Evolutionary conservation across 2,888 invertebrate species (phyloP), one percentile per base, ranked within the genome.

Genomic region (Epiblema foenella): DNA sequence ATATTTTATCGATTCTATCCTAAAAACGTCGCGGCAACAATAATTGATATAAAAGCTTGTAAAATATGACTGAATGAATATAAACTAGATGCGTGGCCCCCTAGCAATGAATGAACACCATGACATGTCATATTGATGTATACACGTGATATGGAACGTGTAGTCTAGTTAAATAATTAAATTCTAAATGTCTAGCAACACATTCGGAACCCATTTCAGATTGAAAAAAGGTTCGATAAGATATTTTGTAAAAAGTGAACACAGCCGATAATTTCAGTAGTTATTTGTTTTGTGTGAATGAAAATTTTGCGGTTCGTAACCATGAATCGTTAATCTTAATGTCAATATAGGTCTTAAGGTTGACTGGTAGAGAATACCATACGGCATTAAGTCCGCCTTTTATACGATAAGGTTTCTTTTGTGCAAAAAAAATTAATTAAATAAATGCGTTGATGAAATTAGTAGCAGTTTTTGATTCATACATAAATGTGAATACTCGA

Each of bases 101-200:
- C 52, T 70, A 70, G 65, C 49, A 65, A 70, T 64, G 59, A 65
- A 59, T 65, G 65, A 65, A 65, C 56, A 57, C 54, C 37, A 39
- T 39, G 18, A 42, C 29, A 52, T 37, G 33, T 24, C 20, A 39
- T 64, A 63, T 52, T 63, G 18, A 63, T 60, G 42, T n/a, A 60
- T 42, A 37, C 20, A 42, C 10, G 29, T 29, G 20, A 56, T 56
- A 56, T 2, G 9, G 20, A 42, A 42, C 15, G 8, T 39, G 17
- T 15, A 20, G 29, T 15, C 24, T 15, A 15, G 56, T 56, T 24
- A 29, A 15, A 20, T 12, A 15, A 54, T 56, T 1, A 15, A 56
- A 29, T 56, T 20, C 2, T 8, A 29, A 29, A n/a, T 29, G 33
- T 33, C 8, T 9, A 8, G n/a, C n/a, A n/a, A 24, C 24, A 29